Conservation (phyloP, 2,113 vertebrate species). For the Pterocles burchelli region DNA sequence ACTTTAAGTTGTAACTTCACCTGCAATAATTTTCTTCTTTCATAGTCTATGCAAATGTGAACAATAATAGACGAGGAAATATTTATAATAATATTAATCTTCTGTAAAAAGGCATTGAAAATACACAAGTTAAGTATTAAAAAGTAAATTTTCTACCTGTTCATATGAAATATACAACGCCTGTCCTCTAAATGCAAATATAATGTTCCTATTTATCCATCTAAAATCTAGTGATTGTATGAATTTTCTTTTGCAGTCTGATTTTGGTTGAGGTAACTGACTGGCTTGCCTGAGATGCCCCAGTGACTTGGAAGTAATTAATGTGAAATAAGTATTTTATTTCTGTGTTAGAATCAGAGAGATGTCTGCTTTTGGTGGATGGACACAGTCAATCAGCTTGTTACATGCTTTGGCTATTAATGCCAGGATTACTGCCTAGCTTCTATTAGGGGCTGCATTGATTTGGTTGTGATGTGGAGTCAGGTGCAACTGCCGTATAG, state of each 20-base stretch:
- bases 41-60: background rate
- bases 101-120: background rate
- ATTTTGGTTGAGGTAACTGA: background rate
- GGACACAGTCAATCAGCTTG: background rate
- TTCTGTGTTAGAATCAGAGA: background rate
- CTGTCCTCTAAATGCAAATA: background rate
- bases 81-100: background rate
- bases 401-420: accelerated
- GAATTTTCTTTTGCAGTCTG: background rate
- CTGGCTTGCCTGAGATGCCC: background rate
- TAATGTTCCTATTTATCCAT: background rate
- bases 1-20: background rate
- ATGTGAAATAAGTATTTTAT: background rate
- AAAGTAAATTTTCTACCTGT: background rate
- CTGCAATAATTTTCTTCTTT: background rate
- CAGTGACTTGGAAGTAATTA: background rate
- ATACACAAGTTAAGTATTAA: background rate
- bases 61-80: background rate
- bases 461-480: background rate
- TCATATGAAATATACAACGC: background rate
- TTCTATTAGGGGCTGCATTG: background rate
- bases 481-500: accelerated
- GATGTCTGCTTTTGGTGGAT: background rate
- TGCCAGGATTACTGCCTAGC: background rate
- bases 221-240: background rate